Percentiles rank a stretch among this genome's conserved stretches.
Conservation (phyloP, 2,888 invertebrate genomes). For the Phyto melanocephala region DNA sequence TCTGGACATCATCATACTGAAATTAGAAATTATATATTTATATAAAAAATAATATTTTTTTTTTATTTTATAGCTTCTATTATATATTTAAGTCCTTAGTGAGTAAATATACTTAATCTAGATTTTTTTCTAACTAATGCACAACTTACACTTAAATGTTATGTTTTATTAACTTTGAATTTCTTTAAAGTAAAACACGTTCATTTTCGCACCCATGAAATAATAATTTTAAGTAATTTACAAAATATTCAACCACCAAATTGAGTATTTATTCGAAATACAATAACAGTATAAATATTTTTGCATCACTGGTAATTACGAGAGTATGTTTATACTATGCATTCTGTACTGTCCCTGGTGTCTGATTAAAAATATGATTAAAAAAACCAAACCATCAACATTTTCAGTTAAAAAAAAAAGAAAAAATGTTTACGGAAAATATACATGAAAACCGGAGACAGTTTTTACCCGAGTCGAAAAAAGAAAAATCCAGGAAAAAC, state of each 20-base stretch:
- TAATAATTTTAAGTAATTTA: no score
- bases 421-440: slow-evolving; percentile 55
- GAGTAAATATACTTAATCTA: no score
- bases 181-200: no score
- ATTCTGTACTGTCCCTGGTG: slow-evolving; percentile 6
- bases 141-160: no score
- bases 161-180: no score
- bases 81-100: no score
- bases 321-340: slow-evolving; percentile 33
- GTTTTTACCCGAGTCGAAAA: slow-evolving; percentile 68
- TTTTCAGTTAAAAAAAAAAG: background rate
- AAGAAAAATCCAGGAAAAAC: slow-evolving; percentile 40
- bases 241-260: background rate
- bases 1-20: no score
- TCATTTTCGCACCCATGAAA: no score
- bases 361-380: slow-evolving; percentile 51
- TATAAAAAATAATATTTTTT: no score
- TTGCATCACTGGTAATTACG: slow-evolving; percentile 33
- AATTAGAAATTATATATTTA: no score
- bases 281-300: background rate
- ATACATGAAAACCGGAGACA: slow-evolving; percentile 71
- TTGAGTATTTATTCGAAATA: background rate
- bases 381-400: slow-evolving; percentile 37
- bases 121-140: no score
- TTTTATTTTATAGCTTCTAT: no score